Percentiles rank a stretch among this genome's conserved stretches.
Evolutionary conservation across 2,113 vertebrate species (phyloP).

Genomic region (Alaudala cheleensis): DNA sequence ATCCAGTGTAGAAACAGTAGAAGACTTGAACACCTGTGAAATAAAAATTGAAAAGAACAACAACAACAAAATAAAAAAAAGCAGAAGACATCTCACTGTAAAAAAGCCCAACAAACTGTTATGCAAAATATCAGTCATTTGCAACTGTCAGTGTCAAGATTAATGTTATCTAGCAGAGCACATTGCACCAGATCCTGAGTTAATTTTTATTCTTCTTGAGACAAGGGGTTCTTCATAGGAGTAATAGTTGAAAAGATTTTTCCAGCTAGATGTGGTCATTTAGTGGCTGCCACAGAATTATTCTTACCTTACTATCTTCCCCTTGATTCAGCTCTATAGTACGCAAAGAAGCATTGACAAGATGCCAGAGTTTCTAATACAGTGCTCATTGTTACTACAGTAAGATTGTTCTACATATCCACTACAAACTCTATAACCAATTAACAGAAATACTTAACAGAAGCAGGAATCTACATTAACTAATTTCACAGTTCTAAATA

Average conservation of each 20-base stretch:
- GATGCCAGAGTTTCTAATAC: background rate
- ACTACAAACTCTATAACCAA: background rate
- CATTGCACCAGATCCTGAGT: background rate
- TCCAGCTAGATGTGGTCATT: background rate
- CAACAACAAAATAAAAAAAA: no score
- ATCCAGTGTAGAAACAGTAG: background rate
- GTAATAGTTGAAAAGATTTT: background rate
- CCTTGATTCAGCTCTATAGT: background rate
- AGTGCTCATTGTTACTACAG: background rate
- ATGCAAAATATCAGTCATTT: background rate
- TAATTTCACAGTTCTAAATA: background rate
- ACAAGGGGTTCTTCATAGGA: background rate
- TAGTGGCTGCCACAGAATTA: background rate
- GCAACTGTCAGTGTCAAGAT: background rate
- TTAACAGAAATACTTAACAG: background rate
- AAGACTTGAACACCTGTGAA: background rate
- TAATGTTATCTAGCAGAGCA: background rate
- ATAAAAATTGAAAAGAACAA: background rate
- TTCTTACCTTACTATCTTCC: background rate
- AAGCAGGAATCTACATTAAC: background rate
- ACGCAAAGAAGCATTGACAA: background rate
- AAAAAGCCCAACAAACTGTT: background rate
- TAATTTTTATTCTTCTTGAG: background rate
- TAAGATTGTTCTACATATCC: background rate
- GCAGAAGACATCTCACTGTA: background rate